These are phyloP conservation scores for Lutraria lutraria DNA, from an alignment of 2,888 invertebrate genomes.

Conservation along the genomic window DNA sequence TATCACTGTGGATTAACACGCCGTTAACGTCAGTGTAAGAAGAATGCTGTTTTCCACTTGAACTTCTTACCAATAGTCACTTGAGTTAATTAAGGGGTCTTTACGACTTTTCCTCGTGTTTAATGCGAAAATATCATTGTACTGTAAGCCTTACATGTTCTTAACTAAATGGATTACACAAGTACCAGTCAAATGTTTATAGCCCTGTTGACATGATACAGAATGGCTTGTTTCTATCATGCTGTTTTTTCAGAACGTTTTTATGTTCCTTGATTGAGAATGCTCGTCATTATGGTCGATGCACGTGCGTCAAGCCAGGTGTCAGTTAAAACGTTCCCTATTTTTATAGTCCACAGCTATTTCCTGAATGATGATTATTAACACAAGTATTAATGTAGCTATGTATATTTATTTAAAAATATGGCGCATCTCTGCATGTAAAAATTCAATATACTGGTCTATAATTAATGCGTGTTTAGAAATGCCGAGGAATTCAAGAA, in stretches of 20 bases:
- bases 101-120: conserved; percentile 12
- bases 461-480: not conserved
- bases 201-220: conserved; percentile 8
- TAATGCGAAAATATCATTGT: conserved; percentile 37
- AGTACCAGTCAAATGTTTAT: conserved; percentile 27
- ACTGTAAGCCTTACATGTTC: conserved; percentile 31
- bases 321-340: not conserved
- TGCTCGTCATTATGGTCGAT: not conserved
- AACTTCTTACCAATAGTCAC: not conserved
- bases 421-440: not conserved
- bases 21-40: not conserved
- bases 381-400: not conserved
- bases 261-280: not conserved
- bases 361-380: not conserved
- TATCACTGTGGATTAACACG: not conserved
- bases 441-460: not conserved
- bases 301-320: conserved; percentile 13
- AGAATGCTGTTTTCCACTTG: not conserved
- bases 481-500: not conserved
- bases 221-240: not conserved
- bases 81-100: not conserved
- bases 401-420: not conserved
- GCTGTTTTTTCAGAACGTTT: not conserved
- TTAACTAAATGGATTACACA: conserved; percentile 12
- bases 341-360: not conserved